Evolutionary conservation across 1,140 invertebrate genomes (phyloP).

Genomic region (Globodera rostochiensis): DNA sequence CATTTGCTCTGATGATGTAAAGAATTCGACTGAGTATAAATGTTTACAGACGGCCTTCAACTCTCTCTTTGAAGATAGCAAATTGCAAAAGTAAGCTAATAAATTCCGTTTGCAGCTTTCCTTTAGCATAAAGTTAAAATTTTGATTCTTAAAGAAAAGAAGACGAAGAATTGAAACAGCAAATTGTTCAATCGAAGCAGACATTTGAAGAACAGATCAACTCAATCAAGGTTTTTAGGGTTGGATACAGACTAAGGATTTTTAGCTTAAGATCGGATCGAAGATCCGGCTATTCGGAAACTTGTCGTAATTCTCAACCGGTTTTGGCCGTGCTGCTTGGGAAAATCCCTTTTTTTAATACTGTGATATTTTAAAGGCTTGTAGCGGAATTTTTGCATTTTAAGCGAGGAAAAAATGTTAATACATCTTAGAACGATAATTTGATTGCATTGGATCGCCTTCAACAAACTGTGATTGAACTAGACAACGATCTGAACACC

Average conservation of each 20-base stretch:
- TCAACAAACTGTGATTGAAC: slow-evolving; percentile 46
- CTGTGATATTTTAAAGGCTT: too few species aligned
- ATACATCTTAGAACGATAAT: slow-evolving; percentile 37
- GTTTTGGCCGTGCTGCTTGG: not conserved
- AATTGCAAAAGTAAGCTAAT: slow-evolving; percentile 25
- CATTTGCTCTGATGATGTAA: slow-evolving; percentile 40
- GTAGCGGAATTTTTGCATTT: too few species aligned
- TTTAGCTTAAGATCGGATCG: not conserved
- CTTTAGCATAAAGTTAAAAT: not conserved
- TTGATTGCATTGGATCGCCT: slow-evolving; percentile 39
- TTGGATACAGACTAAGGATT: slow-evolving; percentile 13
- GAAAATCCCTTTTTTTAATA: too few species aligned
- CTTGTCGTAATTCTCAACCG: not conserved
- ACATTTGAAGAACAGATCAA: slow-evolving; percentile 38
- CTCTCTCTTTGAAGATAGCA: slow-evolving; percentile 43
- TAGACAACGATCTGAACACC: slow-evolving; percentile 37
- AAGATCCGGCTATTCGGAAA: not conserved
- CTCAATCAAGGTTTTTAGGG: slow-evolving; percentile 33
- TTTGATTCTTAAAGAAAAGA: slow-evolving; percentile 29
- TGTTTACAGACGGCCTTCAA: slow-evolving; percentile 39
- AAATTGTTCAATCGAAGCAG: slow-evolving; percentile 34
- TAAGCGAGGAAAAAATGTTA: not conserved
- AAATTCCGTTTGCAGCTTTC: not conserved
- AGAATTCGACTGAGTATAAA: slow-evolving; percentile 40
- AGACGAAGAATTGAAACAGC: slow-evolving; percentile 37